Evolutionary conservation across 1,140 invertebrate species (phyloP), one percentile per base, ranked within the genome.

Genomic region (Drosophila busckii): DNA sequence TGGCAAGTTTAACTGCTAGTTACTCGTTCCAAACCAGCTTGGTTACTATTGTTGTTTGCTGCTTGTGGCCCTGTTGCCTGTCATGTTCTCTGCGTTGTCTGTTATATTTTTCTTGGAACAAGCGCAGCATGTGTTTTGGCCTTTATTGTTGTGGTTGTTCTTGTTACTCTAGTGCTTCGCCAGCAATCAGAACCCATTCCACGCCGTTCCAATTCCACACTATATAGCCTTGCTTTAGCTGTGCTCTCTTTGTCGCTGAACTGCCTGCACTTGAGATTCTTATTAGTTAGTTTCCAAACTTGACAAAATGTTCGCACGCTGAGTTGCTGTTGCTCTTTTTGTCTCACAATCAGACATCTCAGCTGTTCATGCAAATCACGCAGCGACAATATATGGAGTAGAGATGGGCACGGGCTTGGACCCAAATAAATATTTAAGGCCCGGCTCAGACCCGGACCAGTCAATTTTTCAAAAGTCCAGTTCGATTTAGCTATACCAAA

Each of bases 361-460:
- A 71, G 68, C 68, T 71, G 68, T 71, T 71, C 50, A 71, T 65
- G 67, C 67, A 70, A 70, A 60, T 59, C 49, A 70, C 54, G 55
- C 41, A 55, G 62, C 29, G 49, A 55, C 55, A 41, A 67, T 23
- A 23, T 13, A 31, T 15, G 28, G 26, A 58, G 35, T 42, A 56
- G 52, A 56, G 56, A 59, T 52, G 56, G 37, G 44, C 52, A 10
- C 5, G 2, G 3, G 0, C n/a, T 9, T 28, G 26, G 9, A 29
- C 26, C 26, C 31, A 34, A 34, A n/a, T n/a, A n/a, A n/a, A n/a
- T n/a, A n/a, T n/a, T n/a, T n/a, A n/a, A n/a, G n/a, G n/a, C n/a
- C n/a, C n/a, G n/a, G n/a, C n/a, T n/a, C n/a, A n/a, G n/a, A n/a
- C n/a, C n/a, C n/a, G n/a, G n/a, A n/a, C n/a, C n/a, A n/a, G n/a